phyloP scores from a whole-genome alignment of 2,797 vertebrate species.

The Columba guinea region DNA sequence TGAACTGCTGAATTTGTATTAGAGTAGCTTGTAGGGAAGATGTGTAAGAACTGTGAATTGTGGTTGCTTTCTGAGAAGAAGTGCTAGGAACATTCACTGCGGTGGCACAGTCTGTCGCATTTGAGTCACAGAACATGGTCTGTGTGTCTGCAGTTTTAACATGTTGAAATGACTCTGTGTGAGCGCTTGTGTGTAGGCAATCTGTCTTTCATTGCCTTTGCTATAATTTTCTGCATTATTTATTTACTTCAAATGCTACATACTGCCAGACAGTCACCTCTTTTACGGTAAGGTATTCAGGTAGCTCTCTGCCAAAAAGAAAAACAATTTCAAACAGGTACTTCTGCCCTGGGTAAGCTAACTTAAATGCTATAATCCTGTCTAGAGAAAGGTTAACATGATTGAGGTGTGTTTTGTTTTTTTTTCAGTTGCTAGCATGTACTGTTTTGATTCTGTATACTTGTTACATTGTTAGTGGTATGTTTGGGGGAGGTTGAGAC shows the following conservation, averaged over 20 bases:
- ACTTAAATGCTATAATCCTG: neutral
- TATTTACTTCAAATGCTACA: neutral
- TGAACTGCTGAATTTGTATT: neutral
- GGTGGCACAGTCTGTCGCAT: neutral
- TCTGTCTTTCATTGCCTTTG: neutral
- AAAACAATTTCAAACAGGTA: neutral
- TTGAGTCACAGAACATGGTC: neutral
- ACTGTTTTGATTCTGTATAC: neutral
- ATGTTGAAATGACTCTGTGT: neutral
- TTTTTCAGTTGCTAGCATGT: neutral
- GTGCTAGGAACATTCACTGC: accelerated
- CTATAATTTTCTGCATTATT: neutral
- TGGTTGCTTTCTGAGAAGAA: neutral
- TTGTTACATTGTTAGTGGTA: neutral
- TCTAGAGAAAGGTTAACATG: neutral
- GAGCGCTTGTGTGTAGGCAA: neutral
- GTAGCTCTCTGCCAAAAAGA: neutral
- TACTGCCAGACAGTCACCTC: neutral
- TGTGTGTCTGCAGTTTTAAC: neutral
- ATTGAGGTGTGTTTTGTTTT: neutral
- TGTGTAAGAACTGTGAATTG: neutral
- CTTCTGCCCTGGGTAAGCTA: neutral
- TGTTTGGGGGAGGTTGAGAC: neutral
- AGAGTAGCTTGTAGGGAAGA: neutral
- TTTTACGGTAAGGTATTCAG: neutral